Conservation (phyloP, 2,888 invertebrate genomes). For the Mechanitis mazaeus region DNA sequence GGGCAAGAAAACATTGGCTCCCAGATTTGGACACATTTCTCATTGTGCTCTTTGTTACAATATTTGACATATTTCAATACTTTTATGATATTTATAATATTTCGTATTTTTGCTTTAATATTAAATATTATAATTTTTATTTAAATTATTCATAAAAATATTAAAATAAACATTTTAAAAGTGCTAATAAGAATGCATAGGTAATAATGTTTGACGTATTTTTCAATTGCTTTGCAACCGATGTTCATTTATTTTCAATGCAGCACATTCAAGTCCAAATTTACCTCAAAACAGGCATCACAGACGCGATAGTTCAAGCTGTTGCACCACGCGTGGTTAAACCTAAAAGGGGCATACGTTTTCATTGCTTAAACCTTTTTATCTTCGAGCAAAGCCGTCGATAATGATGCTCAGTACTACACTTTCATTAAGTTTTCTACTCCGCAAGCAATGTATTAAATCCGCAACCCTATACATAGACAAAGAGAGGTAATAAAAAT, state of each 20-base stretch:
- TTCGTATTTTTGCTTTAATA: too few species aligned
- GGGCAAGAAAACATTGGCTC: not conserved
- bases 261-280: conserved; percentile 14
- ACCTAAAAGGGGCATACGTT: conserved; percentile 62
- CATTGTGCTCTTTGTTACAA: not conserved
- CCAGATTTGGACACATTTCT: not conserved
- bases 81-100: too few species aligned
- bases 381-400: conserved; percentile 59
- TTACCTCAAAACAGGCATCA: conserved; percentile 20
- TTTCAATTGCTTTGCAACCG: too few species aligned
- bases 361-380: conserved; percentile 60
- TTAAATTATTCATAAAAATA: not conserved
- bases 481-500: conserved; percentile 38
- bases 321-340: conserved; percentile 40
- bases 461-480: conserved; percentile 45
- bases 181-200: conserved; percentile 2
- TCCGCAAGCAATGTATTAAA: conserved; percentile 54
- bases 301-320: conserved; percentile 29
- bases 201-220: not conserved
- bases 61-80: too few species aligned
- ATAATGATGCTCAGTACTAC: conserved; percentile 65
- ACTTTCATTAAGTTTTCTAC: conserved; percentile 69
- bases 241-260: too few species aligned
- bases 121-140: too few species aligned
- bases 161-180: conserved; percentile 7